phyloP scores from a whole-genome alignment of 2,113 vertebrate species.

The Crotophaga sulcirostris region DNA sequence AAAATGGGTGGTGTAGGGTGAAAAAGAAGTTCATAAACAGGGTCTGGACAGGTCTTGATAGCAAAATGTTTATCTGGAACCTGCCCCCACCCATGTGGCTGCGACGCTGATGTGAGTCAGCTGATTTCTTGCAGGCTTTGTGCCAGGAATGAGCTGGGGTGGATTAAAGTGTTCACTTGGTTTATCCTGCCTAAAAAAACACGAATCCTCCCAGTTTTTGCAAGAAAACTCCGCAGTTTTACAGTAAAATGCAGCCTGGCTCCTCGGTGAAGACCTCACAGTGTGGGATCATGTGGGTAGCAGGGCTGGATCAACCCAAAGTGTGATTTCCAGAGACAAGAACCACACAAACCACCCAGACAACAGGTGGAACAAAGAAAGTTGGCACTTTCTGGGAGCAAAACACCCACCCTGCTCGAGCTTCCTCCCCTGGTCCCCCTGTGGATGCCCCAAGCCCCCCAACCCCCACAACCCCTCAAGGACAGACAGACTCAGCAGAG shows the following conservation, averaged over 20 bases:
- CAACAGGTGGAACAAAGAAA: accelerated
- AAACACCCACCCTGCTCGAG: accelerated
- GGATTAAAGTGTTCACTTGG: neutral
- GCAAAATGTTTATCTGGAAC: constrained; percentile 4
- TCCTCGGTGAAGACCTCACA: accelerated
- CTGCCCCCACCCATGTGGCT: constrained; percentile 25
- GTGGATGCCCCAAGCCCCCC: neutral
- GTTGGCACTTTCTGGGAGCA: accelerated
- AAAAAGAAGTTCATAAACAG: neutral
- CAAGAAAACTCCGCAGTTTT: accelerated
- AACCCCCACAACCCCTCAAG: neutral
- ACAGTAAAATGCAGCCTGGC: accelerated
- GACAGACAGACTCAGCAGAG: neutral
- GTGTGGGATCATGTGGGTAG: accelerated
- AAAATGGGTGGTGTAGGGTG: neutral
- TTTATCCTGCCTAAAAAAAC: neutral
- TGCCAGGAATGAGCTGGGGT: neutral
- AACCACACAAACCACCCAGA: accelerated
- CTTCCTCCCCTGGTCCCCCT: accelerated
- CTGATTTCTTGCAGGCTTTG: neutral
- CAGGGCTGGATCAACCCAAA: accelerated
- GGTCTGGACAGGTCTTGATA: constrained; percentile 34
- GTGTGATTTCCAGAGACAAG: neutral
- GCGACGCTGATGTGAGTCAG: constrained; percentile 40
- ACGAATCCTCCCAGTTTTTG: accelerated